phyloP scores from a whole-genome alignment of 2,113 vertebrate genomes.

The Asarcornis scutulata region DNA sequence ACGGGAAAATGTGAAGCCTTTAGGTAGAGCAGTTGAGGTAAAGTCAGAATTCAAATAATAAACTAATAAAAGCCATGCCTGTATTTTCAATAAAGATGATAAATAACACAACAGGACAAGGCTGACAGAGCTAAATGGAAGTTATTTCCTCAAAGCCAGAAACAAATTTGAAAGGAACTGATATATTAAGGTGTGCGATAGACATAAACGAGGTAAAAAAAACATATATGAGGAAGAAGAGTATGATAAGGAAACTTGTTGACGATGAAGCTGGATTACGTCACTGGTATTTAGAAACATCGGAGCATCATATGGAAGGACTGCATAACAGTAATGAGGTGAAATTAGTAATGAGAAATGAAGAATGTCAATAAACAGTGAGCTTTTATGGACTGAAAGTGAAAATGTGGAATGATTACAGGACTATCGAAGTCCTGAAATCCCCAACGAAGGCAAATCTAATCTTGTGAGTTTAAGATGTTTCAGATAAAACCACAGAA shows the following conservation, averaged over 20 bases:
- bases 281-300: not conserved
- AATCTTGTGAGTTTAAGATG: not conserved
- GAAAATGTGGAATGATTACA: not conserved
- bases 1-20: not conserved
- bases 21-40: not conserved
- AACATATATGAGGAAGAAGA: not conserved
- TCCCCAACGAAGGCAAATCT: not conserved
- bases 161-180: not conserved
- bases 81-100: not conserved
- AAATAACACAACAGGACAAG: not conserved
- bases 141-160: not conserved
- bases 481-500: not conserved
- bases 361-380: not conserved
- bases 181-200: not conserved
- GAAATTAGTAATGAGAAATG: not conserved
- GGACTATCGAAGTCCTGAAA: not conserved
- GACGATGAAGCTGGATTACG: not conserved
- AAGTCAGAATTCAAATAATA: not conserved
- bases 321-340: not conserved
- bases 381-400: not conserved
- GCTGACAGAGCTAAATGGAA: not conserved
- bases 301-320: not conserved
- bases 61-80: not conserved
- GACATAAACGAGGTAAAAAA: not conserved
- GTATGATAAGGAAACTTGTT: not conserved